phyloP scores from a whole-genome alignment of 2,113 vertebrate species.

The human (Homo sapiens) region GRCh38 chr6:103629501-103630000 shows the following conservation, averaged over 20 bases:
- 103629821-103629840: slow-evolving; percentile 35
- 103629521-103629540: not conserved
- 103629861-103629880: not conserved
- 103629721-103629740: not conserved
- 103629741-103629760: not conserved
- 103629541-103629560: not conserved
- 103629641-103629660: not conserved
- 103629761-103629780: not conserved
- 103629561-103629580: not conserved
- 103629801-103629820: slow-evolving; percentile 31
- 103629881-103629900: not conserved
- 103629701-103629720: not conserved
- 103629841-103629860: slow-evolving; percentile 6
- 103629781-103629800: not conserved
- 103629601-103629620: not conserved
- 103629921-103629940: not conserved
- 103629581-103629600: not conserved
- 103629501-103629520: not conserved
- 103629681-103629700: not conserved
- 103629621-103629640: slow-evolving; percentile 1
- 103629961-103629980: not conserved
- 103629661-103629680: not conserved
- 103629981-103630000: not conserved
- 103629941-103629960: not conserved
- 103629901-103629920: not conserved